Percentiles rank a stretch among this genome's conserved stretches.
These are phyloP conservation scores for Limonius californicus DNA, from an alignment of 1,140 invertebrate species.

Conservation along the genomic window DNA sequence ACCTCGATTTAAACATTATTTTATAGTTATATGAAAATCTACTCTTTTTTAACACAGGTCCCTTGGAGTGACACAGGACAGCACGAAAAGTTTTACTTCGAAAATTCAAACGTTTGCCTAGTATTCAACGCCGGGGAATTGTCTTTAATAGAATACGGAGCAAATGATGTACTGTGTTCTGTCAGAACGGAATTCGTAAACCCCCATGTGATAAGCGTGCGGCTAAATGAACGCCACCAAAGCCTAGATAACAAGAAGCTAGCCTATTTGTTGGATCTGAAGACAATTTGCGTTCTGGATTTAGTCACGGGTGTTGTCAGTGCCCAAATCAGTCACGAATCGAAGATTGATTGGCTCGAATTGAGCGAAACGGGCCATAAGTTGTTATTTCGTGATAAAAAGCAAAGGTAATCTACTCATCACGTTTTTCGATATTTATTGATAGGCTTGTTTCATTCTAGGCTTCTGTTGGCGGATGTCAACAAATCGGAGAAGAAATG, in stretches of 20 bases:
- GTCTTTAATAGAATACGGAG: slow-evolving; percentile 90
- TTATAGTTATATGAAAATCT: no score
- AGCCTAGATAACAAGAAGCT: slow-evolving; percentile 81
- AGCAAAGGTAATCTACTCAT: slow-evolving; percentile 57
- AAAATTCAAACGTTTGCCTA: slow-evolving; percentile 88
- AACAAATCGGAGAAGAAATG: slow-evolving; percentile 53
- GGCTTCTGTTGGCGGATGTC: slow-evolving; percentile 61
- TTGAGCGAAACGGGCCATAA: slow-evolving; percentile 91
- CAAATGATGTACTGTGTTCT: slow-evolving; percentile 82
- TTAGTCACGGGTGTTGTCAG: slow-evolving; percentile 69
- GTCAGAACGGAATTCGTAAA: slow-evolving; percentile 96
- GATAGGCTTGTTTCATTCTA: no score
- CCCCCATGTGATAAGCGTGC: slow-evolving; percentile 91
- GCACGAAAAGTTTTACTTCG: slow-evolving; percentile 96
- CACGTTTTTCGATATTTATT: no score
- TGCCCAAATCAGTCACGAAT: slow-evolving; percentile 82
- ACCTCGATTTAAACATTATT: no score
- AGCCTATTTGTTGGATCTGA: slow-evolving; percentile 93
- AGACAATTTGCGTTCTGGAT: slow-evolving; percentile 90
- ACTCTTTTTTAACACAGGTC: no score
- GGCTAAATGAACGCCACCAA: slow-evolving; percentile 84
- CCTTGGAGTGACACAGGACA: slow-evolving; percentile 71
- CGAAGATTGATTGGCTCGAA: slow-evolving; percentile 95
- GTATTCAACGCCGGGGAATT: slow-evolving; percentile 88
- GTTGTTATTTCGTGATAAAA: slow-evolving; percentile 84